A percentile compares a stretch with the other conserved stretches of the same genome.
These are phyloP conservation scores for Lepidocyrtinus sp. DNA, from an alignment of 2,888 invertebrate species.

Conservation along the genomic window DNA sequence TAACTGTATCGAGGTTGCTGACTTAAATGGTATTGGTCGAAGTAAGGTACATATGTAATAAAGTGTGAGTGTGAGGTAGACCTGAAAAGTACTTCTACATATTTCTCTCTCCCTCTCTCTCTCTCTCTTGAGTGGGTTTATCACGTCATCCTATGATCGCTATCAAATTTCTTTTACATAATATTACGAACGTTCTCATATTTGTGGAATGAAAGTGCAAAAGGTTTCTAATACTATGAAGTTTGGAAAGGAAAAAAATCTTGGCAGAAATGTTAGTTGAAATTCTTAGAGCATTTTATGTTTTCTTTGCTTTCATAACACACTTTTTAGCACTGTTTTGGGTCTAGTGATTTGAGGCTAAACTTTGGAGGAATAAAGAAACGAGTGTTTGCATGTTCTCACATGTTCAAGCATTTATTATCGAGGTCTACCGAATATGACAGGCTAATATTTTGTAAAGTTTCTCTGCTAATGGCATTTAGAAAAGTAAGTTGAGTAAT, in stretches of 20 bases:
- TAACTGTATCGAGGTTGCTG: not conserved
- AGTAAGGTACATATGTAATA: not conserved
- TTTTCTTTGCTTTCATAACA: not conserved
- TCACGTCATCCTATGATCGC: slow-evolving; percentile 39
- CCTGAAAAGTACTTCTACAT: not conserved
- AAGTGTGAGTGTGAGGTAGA: not conserved
- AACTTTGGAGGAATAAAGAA: not conserved
- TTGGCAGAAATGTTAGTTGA: no score
- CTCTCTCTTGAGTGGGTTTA: slow-evolving; percentile 30
- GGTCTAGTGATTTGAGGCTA: not conserved
- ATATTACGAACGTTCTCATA: not conserved
- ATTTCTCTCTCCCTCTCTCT: no score
- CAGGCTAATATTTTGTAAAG: not conserved
- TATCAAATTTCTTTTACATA: slow-evolving; percentile 23
- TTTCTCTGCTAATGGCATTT: not conserved
- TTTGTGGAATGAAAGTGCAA: not conserved
- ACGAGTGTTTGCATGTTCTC: not conserved
- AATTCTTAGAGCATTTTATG: no score
- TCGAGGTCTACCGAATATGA: slow-evolving; percentile 12
- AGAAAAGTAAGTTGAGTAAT: not conserved
- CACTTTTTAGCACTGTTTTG: not conserved
- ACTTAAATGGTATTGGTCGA: slow-evolving; percentile 1
- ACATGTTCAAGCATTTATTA: slow-evolving; percentile 21
- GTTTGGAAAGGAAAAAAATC: not conserved
- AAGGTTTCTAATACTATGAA: not conserved